Evolutionary conservation across 2,113 vertebrate species (phyloP).

Genomic region (Ondatra zibethicus): DNA sequence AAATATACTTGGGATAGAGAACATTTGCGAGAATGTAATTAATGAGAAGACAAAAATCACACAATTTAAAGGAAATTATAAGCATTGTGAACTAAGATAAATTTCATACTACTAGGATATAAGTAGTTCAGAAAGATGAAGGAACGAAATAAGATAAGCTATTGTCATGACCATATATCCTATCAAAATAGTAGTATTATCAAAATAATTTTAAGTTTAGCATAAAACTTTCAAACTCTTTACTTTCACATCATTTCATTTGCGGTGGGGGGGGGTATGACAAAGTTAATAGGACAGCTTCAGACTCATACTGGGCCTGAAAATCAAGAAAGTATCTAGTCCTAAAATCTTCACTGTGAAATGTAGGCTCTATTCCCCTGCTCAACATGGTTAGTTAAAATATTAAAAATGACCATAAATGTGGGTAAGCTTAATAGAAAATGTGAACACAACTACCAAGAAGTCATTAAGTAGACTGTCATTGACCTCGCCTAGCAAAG

Average conservation of each 20-base stretch:
- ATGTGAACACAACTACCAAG: slow-evolving; percentile 60
- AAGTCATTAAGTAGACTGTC: slow-evolving; percentile 77
- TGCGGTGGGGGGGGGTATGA: too few species aligned
- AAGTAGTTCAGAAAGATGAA: background rate
- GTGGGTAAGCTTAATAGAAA: slow-evolving; percentile 34
- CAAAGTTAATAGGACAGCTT: slow-evolving; percentile 40
- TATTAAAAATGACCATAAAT: slow-evolving; percentile 35
- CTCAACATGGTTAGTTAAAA: slow-evolving; percentile 32
- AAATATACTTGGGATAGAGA: background rate
- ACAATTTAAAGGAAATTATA: background rate
- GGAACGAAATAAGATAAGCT: background rate
- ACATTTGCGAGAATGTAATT: background rate
- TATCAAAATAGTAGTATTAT: background rate
- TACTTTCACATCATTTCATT: background rate
- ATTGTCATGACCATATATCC: background rate
- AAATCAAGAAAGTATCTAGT: slow-evolving; percentile 8
- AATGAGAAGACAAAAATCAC: background rate
- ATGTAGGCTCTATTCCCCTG: background rate
- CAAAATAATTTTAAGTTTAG: slow-evolving; percentile 8
- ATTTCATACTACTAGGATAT: background rate
- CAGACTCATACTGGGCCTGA: background rate
- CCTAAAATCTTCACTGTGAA: slow-evolving; percentile 19
- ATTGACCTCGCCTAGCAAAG: slow-evolving; percentile 76
- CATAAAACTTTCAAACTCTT: background rate
- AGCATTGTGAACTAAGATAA: background rate